Evolutionary conservation across 2,888 invertebrate genomes (phyloP), one percentile per base, ranked within the genome.

Genomic region (Carcina quercana): DNA sequence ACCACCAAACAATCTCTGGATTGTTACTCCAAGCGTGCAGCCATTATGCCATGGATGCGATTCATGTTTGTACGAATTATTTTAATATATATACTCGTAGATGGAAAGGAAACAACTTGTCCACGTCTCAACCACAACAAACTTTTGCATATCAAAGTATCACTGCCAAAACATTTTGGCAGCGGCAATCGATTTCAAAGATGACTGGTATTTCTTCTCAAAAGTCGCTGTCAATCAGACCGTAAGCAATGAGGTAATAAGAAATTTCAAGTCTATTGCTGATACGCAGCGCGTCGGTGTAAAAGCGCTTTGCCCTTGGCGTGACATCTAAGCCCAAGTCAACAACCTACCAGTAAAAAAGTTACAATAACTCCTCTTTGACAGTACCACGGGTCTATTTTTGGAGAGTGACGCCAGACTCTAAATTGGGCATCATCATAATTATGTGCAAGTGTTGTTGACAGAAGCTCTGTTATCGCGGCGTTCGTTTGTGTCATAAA

Each of bases 301-400:
- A 3, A 7, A 22, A 6, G 10, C 24, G 5, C 15, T 30, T 28
- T 35, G 75, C 71, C 83, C 82, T 83, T 80, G 75, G 59, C 68
- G 41, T 75, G 83, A 83, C 82, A 75, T 82, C 73, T 63, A 75
- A 72, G 68, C 54, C 48, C 37, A 60, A 71, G 82, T 76, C 82
- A 78, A 76, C 69, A 76, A 79, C 79, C 80, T 57, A 63, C 47
- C 47, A 45, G 63, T 65, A 71, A 75, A 78, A 76, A 80, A 70
- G 58, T 56, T 59, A 70, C 69, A 74, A 69, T 70, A 71, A 71
- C 61, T 71, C 59, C 59, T 54, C 68, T 74, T 69, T 69, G 71
- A 75, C 70, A 69, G 64, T 51, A 47, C 51, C 51, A 64, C 53
- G 52, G 55, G 51, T 59, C 69, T 82, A 78, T 82, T 76, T 65